Conservation (phyloP, 2,797 vertebrate genomes). For the Lacerta viridis region DNA sequence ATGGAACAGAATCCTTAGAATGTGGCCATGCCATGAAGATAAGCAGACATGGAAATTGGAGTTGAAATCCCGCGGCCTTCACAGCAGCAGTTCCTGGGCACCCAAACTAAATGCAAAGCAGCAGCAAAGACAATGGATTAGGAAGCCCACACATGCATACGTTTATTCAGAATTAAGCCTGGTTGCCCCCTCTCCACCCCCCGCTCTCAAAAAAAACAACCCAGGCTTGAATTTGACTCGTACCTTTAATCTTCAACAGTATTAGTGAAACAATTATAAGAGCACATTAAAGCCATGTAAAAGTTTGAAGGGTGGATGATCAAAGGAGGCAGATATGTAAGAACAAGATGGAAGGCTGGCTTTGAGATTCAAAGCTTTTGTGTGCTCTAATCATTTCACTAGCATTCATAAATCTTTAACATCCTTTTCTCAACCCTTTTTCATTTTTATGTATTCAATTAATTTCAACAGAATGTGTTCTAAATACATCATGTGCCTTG, state of each 20-base stretch:
- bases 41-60: not conserved
- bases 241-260: constrained; percentile 61
- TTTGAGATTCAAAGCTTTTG: constrained; percentile 76
- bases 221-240: constrained; percentile 45
- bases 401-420: constrained; percentile 78
- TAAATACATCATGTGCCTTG: constrained; percentile 55
- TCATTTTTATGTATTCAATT: constrained; percentile 77
- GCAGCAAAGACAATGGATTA: constrained; percentile 20
- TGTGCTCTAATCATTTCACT: constrained; percentile 77
- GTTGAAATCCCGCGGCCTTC: not conserved
- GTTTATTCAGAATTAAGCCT: constrained; percentile 37
- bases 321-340: constrained; percentile 73
- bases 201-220: not conserved
- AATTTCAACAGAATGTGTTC: constrained; percentile 73
- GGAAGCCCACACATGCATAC: constrained; percentile 16
- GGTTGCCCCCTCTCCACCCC: not conserved
- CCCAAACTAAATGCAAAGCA: constrained; percentile 14
- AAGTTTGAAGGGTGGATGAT: constrained; percentile 74
- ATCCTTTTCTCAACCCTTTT: constrained; percentile 74
- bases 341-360: constrained; percentile 73
- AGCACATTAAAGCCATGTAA: constrained; percentile 73
- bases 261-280: constrained; percentile 76
- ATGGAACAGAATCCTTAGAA: not conserved
- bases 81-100: constrained; percentile 18
- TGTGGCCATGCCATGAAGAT: not conserved